Conservation (phyloP, 2,797 vertebrate genomes). For the Coendou prehensilis region DNA sequence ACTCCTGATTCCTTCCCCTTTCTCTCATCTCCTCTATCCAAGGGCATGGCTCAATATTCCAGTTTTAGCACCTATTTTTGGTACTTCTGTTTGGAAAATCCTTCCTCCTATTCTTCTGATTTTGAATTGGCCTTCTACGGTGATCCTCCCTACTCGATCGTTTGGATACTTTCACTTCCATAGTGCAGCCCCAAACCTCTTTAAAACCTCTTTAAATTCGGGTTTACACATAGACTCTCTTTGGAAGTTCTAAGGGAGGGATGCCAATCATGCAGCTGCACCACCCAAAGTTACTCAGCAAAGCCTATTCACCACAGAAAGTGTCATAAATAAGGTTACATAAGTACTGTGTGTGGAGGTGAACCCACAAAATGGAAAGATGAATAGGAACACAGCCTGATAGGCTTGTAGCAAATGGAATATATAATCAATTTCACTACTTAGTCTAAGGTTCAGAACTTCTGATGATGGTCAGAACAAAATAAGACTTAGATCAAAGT, state of each 20-base stretch:
- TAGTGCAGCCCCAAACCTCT: not conserved
- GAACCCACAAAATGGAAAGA: slow-evolving; percentile 28
- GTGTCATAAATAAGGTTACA: not conserved
- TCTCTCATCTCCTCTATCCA: not conserved
- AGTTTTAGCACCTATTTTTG: not conserved
- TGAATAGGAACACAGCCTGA: not conserved
- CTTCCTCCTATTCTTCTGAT: not conserved
- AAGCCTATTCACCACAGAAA: not conserved
- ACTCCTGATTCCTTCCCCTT: not conserved
- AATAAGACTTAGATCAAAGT: slow-evolving; percentile 66
- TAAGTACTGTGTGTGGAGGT: slow-evolving; percentile 1
- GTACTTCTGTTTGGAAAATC: not conserved
- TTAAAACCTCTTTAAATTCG: not conserved
- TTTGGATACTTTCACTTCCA: not conserved
- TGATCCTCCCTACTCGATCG: not conserved
- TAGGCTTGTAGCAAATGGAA: slow-evolving; percentile 39
- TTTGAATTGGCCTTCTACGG: not conserved
- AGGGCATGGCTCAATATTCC: not conserved
- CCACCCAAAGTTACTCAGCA: not conserved
- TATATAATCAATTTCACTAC: slow-evolving; percentile 60
- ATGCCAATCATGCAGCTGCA: not conserved
- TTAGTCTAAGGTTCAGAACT: slow-evolving; percentile 2
- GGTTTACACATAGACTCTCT: not conserved
- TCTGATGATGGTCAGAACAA: slow-evolving; percentile 61
- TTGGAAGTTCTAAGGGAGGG: not conserved